These are phyloP conservation scores for Masticophis lateralis DNA, from an alignment of 2,797 vertebrate genomes.

Conservation along the genomic window DNA sequence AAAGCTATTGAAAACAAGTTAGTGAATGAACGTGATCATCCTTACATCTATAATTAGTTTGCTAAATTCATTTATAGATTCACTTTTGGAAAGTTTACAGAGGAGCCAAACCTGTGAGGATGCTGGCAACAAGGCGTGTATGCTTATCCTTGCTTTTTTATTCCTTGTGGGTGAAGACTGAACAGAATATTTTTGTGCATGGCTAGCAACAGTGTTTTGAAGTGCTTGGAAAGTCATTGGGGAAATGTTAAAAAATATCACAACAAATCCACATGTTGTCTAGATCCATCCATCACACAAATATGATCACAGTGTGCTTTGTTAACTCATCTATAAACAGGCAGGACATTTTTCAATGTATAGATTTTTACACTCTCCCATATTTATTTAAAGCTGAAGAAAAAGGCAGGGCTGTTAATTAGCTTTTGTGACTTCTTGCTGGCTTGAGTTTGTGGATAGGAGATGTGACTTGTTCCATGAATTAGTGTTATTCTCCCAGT, in stretches of 20 bases:
- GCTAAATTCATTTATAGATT: background rate
- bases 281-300: background rate
- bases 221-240: background rate
- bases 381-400: background rate
- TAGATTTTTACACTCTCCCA: conserved; percentile 1
- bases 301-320: background rate
- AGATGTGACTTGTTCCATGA: background rate
- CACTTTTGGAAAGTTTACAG: background rate
- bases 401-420: background rate
- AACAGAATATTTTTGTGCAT: background rate
- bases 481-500: background rate
- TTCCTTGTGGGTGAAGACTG: background rate
- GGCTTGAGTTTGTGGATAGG: background rate
- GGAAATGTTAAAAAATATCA: conserved; percentile 6
- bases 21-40: background rate
- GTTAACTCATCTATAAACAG: background rate
- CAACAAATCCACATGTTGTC: background rate
- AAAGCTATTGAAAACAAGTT: background rate
- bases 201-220: background rate
- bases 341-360: background rate
- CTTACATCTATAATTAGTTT: background rate
- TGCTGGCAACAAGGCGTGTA: background rate
- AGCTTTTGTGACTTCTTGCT: conserved; percentile 1
- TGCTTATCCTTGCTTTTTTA: background rate
- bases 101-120: background rate